Base-by-base conservation (phyloP, 2,888 invertebrate species). In the Horisme vitalbata region DNA sequence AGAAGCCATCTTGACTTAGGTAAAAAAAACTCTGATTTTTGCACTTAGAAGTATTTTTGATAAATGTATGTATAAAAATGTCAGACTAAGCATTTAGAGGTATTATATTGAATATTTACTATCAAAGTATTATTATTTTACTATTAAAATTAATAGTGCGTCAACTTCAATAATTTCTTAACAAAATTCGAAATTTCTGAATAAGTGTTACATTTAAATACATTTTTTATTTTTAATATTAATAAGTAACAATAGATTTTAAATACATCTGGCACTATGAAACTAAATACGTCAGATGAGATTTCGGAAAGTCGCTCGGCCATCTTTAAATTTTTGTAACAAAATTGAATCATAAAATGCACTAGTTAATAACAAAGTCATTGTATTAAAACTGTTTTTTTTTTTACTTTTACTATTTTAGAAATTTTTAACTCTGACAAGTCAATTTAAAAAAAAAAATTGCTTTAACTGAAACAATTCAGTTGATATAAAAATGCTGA, bases 231-330 rank as follows among this genome's bases (percentile, higher is more conserved):
- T 63, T 60, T 61, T 61, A 62, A 63, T 61, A 68, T 65, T 65
- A 56, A 49, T 73, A 49, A 77, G 72, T 75, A 79, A 79, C 79
- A 77, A 72, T 72, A 53, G 64, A 56, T 53, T 41, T 60, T 63
- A 68, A 71, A 68, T 61, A 66, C 55, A 64, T 72, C 73, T 77
- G 79, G 77, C 79, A 77, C 79, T 71, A 70, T 33, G 34, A 43
- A 30, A 24, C 34, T 27, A 45, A 26, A 45, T 10, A 48, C 14
- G 38, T 41, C 36, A 48, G 48, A 38, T 48, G 43, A 43, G 27
- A 41, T 41, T 43, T 24, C 23, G 1, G 21, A 13, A 34, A 44
- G 43, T 43, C 43, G 38, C 48, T 48, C 43, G 34, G 43, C 7
- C 11, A 10, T 7, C 10, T 8, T 9, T 21, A 4, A 4, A 10